Conservation (phyloP, 2,888 invertebrate species). For the Perizoma affinitatum region DNA sequence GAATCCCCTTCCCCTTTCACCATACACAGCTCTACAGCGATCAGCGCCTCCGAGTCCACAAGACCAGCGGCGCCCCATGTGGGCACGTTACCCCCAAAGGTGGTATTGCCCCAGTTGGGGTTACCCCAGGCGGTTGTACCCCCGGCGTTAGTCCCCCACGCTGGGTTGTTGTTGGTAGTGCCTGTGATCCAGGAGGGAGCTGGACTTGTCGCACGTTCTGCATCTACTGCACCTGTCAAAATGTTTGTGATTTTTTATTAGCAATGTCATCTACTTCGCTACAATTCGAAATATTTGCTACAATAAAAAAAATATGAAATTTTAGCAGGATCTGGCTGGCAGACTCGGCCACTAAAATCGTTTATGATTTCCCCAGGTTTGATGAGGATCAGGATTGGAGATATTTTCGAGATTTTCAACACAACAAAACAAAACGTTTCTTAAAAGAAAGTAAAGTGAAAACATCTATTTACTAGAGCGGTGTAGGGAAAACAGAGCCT, state of each 20-base stretch:
- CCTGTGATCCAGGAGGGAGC: conserved; percentile 52
- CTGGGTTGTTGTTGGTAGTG: conserved; percentile 34
- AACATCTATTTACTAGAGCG: conserved; percentile 13
- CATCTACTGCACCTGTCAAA: conserved; percentile 38
- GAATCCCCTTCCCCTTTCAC: conserved; percentile 75
- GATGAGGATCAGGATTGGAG: too few species aligned
- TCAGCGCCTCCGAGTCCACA: conserved; percentile 91
- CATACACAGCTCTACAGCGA: conserved; percentile 84
- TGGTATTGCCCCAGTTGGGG: conserved; percentile 86
- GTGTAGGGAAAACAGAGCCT: conserved; percentile 58
- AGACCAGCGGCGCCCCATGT: conserved; percentile 88
- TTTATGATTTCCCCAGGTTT: too few species aligned
- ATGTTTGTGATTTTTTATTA: too few species aligned
- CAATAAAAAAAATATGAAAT: too few species aligned
- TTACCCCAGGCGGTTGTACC: conserved; percentile 85
- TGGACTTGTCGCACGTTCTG: conserved; percentile 53
- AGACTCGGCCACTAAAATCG: too few species aligned
- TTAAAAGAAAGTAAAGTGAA: too few species aligned
- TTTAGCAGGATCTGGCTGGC: too few species aligned
- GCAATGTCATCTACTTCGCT: too few species aligned
- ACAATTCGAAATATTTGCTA: too few species aligned
- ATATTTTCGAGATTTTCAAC: too few species aligned
- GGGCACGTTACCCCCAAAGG: conserved; percentile 71
- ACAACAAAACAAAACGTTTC: too few species aligned
- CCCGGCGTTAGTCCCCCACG: conserved; percentile 86